phyloP scores from a whole-genome alignment of 1,140 invertebrate genomes.

The Leguminivora glycinivorella region DNA sequence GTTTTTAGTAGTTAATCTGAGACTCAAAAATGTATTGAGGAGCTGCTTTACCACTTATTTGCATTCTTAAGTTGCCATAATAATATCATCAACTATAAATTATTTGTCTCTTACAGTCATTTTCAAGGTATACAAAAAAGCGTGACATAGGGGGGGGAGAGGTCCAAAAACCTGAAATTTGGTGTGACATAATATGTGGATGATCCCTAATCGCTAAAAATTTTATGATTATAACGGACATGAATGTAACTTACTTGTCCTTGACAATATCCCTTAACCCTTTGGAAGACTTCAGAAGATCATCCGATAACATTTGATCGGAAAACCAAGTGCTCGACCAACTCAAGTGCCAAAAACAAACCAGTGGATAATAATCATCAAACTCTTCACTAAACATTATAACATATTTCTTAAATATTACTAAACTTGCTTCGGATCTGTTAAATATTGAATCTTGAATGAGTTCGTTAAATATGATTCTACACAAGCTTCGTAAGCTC shows the following conservation, averaged over 20 bases:
- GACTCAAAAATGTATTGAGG: too few species aligned
- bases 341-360: constrained; percentile 71
- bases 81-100: too few species aligned
- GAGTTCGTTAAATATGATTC: constrained; percentile 66
- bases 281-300: constrained; percentile 56
- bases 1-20: too few species aligned
- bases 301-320: constrained; percentile 66
- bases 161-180: too few species aligned
- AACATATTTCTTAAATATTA: constrained; percentile 69
- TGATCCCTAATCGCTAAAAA: too few species aligned
- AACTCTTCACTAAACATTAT: constrained; percentile 58
- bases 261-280: constrained; percentile 54
- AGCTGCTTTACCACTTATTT: too few species aligned
- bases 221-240: too few species aligned
- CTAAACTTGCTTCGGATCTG: constrained; percentile 65
- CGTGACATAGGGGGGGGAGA: too few species aligned
- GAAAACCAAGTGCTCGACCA: constrained; percentile 72
- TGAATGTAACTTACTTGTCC: constrained; percentile 67
- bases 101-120: too few species aligned
- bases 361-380: constrained; percentile 62
- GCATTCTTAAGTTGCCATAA: too few species aligned
- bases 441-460: constrained; percentile 68
- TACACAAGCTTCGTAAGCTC: constrained; percentile 57
- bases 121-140: too few species aligned
- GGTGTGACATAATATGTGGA: too few species aligned